phyloP scores from a whole-genome alignment of 23 tunicate genomes.

The Clavelina lepadiformis region DNA sequence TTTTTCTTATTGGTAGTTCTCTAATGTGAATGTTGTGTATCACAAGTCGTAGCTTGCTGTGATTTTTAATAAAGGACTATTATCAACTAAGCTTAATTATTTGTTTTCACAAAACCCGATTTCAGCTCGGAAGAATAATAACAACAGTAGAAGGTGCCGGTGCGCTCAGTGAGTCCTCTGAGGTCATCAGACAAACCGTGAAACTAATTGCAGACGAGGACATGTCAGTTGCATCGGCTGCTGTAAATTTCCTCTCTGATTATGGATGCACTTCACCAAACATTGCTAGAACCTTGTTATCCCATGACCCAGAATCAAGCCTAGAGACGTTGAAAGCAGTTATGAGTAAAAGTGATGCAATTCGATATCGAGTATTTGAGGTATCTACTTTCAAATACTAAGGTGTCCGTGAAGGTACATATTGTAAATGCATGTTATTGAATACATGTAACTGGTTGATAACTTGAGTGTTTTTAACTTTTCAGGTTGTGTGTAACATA shows the following conservation, averaged over 20 bases:
- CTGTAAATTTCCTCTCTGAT: constrained; percentile 50
- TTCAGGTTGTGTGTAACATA: constrained; percentile 49
- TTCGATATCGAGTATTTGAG: constrained; percentile 79
- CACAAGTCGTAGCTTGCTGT: no score
- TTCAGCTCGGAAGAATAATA: constrained; percentile 29
- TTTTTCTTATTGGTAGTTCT: not conserved
- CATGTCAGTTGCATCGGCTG: constrained; percentile 40
- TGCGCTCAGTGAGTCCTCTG: constrained; percentile 51
- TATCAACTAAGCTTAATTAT: not conserved
- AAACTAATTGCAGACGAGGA: constrained; percentile 47
- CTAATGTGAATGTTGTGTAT: no score
- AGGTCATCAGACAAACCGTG: constrained; percentile 20
- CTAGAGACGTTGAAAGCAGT: constrained; percentile 20
- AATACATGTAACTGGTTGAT: not conserved
- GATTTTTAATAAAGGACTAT: not conserved
- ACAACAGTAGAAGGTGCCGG: constrained; percentile 26
- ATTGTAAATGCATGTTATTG: not conserved
- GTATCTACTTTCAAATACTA: constrained; percentile 2
- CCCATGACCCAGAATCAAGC: constrained; percentile 4
- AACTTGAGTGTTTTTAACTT: not conserved
- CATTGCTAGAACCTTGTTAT: constrained; percentile 24
- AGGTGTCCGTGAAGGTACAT: not conserved
- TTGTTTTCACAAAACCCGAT: not conserved
- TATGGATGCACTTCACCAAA: constrained; percentile 37
- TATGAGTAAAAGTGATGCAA: constrained; percentile 51